Base-by-base conservation (phyloP, 2,797 vertebrate species). In the Leucoraja ocellata region DNA sequence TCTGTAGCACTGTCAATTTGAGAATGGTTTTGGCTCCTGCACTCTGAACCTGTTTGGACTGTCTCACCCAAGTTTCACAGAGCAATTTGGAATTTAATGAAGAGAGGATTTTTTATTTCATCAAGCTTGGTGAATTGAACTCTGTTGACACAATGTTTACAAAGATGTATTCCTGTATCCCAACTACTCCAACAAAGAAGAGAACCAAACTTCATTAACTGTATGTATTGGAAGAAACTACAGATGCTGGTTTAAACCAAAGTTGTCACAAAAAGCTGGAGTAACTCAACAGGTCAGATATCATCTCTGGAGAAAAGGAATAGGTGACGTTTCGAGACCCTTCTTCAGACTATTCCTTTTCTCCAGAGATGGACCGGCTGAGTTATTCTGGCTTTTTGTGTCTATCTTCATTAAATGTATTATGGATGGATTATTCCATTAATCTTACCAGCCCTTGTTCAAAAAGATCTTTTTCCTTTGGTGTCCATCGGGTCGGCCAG, bases 391-490 rank as follows among this genome's bases (percentile, higher is more conserved):
- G 2, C 2, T 46, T 46, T 46, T 46, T 46, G 39, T 46, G 46
- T 46, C 46, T 46, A 46, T 46, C 46, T 46, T 46, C 46, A 46
- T 46, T 46, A 46, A 46, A 46, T 46, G 46, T 46, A 46, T 46
- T 2, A 46, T 46, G 28, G 5, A 63, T 39, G 23, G 68, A 46
- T 73, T 13, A 36, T 83, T 83, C 32, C 32, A 46, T 73, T 11
- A 76, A 8, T 93, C 94, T 95, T 96, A 99, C 99, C 96, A 99
- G 95, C 94, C 98, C 98, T 95, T 98, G 97, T 94, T 99, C 98
- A 97, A 99, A 99, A 23, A 98, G 96, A 11, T 98, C 97, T 95
- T 98, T 99, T 95, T 99, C 99, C 95, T 98, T 96, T 93, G 95
- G 93, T 6, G 97, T 98, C 99, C 99, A 99, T 93, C 98, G 98